Percentiles rank a stretch among this genome's conserved stretches.
Evolutionary conservation across 1,140 invertebrate species (phyloP).

Genomic region (Lanistes nyassanus): DNA sequence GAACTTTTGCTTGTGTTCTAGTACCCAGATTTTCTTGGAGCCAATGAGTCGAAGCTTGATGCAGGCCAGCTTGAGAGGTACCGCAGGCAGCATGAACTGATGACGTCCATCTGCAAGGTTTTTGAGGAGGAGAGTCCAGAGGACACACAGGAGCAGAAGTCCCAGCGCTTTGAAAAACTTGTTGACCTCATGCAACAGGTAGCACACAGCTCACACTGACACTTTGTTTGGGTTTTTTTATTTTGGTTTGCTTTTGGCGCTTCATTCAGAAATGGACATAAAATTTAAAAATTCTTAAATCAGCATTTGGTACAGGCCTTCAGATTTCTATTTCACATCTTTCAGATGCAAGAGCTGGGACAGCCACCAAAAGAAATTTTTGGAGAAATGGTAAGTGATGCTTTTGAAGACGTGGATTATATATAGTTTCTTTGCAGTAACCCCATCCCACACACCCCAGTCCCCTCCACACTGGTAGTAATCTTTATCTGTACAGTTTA

Average conservation of each 20-base stretch:
- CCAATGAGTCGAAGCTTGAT: slow-evolving; percentile 77
- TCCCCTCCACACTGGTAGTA: too few relatives aligned
- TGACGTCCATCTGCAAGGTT: slow-evolving; percentile 79
- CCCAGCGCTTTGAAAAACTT: slow-evolving; percentile 80
- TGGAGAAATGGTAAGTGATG: slow-evolving; percentile 71
- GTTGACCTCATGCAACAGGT: slow-evolving; percentile 85
- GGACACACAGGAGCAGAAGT: slow-evolving; percentile 79
- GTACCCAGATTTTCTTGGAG: slow-evolving; percentile 85
- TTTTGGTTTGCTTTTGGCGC: neutral
- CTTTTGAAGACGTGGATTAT: neutral
- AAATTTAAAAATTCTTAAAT: neutral
- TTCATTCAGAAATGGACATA: neutral
- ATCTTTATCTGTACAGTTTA: too few relatives aligned
- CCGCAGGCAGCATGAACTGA: slow-evolving; percentile 80
- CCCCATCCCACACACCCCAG: too few relatives aligned
- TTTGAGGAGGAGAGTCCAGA: slow-evolving; percentile 79
- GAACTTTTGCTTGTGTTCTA: too few relatives aligned
- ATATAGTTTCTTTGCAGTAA: too few relatives aligned
- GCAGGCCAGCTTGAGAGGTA: slow-evolving; percentile 76
- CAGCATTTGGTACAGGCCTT: too few relatives aligned
- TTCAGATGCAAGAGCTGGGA: slow-evolving; percentile 83
- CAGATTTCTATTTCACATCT: slow-evolving; percentile 4
- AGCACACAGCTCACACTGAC: slow-evolving; percentile 25
- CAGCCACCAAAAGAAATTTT: slow-evolving; percentile 86
- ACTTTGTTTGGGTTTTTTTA: neutral